These are phyloP conservation scores for Brachyopa scutellaris DNA, from an alignment of 2,888 invertebrate genomes.

Conservation along the genomic window DNA sequence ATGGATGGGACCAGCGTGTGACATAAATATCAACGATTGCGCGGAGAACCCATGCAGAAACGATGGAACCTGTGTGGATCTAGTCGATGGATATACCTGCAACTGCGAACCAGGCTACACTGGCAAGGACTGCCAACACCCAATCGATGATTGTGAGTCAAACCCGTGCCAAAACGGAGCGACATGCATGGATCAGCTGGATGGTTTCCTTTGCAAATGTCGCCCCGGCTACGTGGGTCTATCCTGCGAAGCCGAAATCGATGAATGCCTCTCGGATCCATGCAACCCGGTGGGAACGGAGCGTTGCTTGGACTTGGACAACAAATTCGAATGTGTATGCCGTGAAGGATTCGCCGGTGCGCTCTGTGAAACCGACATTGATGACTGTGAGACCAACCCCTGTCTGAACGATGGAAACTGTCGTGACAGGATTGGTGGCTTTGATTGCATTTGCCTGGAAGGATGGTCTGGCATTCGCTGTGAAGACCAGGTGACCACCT, in stretches of 20 bases:
- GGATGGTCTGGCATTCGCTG: slow-evolving; percentile 95
- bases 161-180: slow-evolving; percentile 96
- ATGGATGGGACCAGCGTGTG: slow-evolving; percentile 93
- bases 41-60: slow-evolving; percentile 94
- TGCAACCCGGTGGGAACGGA: slow-evolving; percentile 95
- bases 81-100: slow-evolving; percentile 92
- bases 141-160: slow-evolving; percentile 94
- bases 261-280: slow-evolving; percentile 95
- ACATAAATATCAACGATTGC: slow-evolving; percentile 96
- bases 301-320: slow-evolving; percentile 93
- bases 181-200: slow-evolving; percentile 92
- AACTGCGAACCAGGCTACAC: slow-evolving; percentile 97
- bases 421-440: slow-evolving; percentile 92
- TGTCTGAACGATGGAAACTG: slow-evolving; percentile 95
- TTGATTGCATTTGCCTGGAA: slow-evolving; percentile 90
- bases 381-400: slow-evolving; percentile 92
- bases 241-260: slow-evolving; percentile 96
- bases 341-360: slow-evolving; percentile 93
- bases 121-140: slow-evolving; percentile 95
- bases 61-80: slow-evolving; percentile 94
- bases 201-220: slow-evolving; percentile 96
- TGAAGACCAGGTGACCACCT: slow-evolving; percentile 93
- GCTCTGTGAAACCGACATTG: slow-evolving; percentile 92
- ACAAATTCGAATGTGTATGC: slow-evolving; percentile 93
- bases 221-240: slow-evolving; percentile 95